phyloP scores from a whole-genome alignment of 2,888 invertebrate species.

The Pecten maximus region DNA sequence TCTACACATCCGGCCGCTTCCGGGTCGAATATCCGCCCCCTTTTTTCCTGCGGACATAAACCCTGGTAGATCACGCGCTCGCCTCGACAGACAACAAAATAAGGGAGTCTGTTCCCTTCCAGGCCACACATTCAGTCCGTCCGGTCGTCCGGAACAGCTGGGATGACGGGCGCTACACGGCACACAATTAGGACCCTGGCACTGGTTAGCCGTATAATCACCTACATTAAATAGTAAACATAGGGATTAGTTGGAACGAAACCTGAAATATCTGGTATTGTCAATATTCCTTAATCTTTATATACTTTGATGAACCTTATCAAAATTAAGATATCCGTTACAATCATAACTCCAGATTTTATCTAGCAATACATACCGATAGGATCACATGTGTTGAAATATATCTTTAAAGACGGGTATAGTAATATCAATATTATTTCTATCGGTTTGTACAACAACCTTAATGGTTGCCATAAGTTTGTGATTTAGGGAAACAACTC shows the following conservation, averaged over 20 bases:
- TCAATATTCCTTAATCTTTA: neutral
- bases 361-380: too few relatives aligned
- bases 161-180: constrained; percentile 46
- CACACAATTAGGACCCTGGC: constrained; percentile 41
- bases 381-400: too few relatives aligned
- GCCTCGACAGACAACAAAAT: constrained; percentile 44
- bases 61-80: constrained; percentile 45
- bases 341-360: neutral
- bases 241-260: neutral
- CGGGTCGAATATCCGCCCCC: constrained; percentile 36
- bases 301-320: neutral
- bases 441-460: too few relatives aligned
- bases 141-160: constrained; percentile 41
- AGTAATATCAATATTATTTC: too few relatives aligned
- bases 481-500: too few relatives aligned
- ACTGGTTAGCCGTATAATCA: constrained; percentile 47
- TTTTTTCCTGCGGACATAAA: constrained; percentile 6
- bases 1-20: constrained; percentile 13
- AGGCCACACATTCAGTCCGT: constrained; percentile 44
- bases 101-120: constrained; percentile 46
- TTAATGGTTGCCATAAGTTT: too few relatives aligned
- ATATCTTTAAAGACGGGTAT: too few relatives aligned
- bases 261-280: neutral
- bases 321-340: neutral
- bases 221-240: neutral